Evolutionary conservation across 2,888 invertebrate genomes (phyloP).

Genomic region (Mimas tiliae): DNA sequence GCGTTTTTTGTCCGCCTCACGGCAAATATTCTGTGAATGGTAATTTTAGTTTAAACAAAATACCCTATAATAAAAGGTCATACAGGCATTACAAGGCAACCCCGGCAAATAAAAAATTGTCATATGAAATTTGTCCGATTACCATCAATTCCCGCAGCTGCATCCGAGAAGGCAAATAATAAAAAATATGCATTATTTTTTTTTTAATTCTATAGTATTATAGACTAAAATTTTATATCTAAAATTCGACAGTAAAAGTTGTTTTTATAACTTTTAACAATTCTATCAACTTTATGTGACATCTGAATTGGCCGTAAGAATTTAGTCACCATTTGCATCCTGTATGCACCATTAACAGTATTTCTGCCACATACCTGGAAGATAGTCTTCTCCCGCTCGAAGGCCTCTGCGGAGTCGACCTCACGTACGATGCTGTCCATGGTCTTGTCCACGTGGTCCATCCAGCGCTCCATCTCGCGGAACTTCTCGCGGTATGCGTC

Average conservation of each 20-base stretch:
- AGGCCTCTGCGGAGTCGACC: conserved; percentile 94
- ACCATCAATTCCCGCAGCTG: conserved; percentile 45
- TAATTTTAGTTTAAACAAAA: not conserved
- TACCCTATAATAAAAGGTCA: too few relatives aligned
- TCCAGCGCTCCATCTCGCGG: conserved; percentile 93
- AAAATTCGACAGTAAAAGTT: too few relatives aligned
- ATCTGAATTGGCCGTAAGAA: too few relatives aligned
- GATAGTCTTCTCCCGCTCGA: conserved; percentile 94
- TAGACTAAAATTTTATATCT: too few relatives aligned
- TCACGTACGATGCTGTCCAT: conserved; percentile 93
- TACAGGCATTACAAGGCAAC: too few relatives aligned
- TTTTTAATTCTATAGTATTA: not conserved
- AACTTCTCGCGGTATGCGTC: conserved; percentile 92
- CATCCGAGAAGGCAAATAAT: conserved; percentile 35
- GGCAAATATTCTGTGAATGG: conserved; percentile 90
- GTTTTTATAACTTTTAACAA: too few relatives aligned
- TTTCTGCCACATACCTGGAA: conserved; percentile 89
- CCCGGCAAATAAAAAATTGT: not conserved
- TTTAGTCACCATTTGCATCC: not conserved
- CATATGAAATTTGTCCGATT: conserved; percentile 27
- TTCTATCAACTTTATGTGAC: too few relatives aligned
- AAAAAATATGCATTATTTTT: not conserved
- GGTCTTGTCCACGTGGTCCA: conserved; percentile 94
- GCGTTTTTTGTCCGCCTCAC: conserved; percentile 94
- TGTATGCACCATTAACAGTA: not conserved